Evolutionary conservation across 2,797 vertebrate genomes (phyloP), one percentile per base, ranked within the genome.

Genomic region (Clarias laeviceps): DNA sequence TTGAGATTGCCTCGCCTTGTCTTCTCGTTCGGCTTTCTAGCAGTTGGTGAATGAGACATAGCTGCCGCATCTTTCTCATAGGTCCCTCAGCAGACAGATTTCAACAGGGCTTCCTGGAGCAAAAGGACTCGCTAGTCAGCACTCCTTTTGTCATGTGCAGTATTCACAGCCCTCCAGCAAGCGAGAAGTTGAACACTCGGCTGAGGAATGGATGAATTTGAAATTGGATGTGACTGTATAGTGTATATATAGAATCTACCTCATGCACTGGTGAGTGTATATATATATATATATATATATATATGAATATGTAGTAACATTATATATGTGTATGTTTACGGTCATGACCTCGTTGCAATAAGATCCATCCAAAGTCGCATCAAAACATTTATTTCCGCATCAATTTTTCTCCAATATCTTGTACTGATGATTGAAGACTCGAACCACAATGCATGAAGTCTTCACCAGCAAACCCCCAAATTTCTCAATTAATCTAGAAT

Each of bases 21-120:
- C 85, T 89, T 82, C 77, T 82, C 88, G 50, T 65, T 85, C 76
- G 66, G 86, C 83, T 87, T 81, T 78, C 74, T 72, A 87, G 90
- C 91, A 92, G 92, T 94, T 92, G 92, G 90, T 92, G 93, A 93
- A 92, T 90, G 92, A 91, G 92, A 92, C 90, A 88, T 90, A 93
- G 92, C 90, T 90, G 69, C 82, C 32, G 88, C 90, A 91, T 91
- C 89, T 87, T 81, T 83, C 89, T 87, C 29, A 6, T 64, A 80
- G 70, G 89, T 72, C 84, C 87, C 80, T 88, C 85, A 37, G 84
- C 85, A 84, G 73, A 89, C 91, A 92, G 90, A 92, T 93, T 92
- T 92, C 88, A 91, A 82, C 84, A 81, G 88, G 79, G 84, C 84
- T 90, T 86, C 83, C 83, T 87, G 78, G 79, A 89, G 86, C 81